Evolutionary conservation across 2,797 vertebrate genomes (phyloP).

Genomic region (Thamnophis elegans): DNA sequence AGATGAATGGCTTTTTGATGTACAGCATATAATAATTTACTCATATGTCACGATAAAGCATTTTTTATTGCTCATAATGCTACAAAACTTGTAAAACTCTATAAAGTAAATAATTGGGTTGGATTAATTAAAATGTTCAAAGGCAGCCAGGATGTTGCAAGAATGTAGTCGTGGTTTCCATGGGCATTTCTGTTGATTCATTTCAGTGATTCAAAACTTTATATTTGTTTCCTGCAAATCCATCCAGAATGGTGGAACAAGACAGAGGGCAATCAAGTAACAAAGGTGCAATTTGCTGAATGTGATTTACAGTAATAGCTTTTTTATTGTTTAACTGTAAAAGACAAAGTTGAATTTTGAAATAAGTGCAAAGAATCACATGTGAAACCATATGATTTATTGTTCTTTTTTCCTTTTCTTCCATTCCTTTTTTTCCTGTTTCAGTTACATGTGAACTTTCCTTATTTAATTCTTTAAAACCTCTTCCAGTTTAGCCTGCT

Average conservation of each 20-base stretch:
- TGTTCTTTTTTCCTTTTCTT: not conserved
- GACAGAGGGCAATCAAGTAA: constrained; percentile 14
- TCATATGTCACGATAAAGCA: constrained; percentile 1
- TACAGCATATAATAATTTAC: constrained; percentile 3
- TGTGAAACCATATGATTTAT: not conserved
- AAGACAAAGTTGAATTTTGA: not conserved
- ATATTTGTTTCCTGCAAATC: constrained; percentile 41
- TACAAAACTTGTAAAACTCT: constrained; percentile 1
- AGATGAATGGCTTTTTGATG: not conserved
- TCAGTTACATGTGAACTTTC: not conserved
- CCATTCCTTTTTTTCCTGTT: not conserved
- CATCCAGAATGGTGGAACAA: not conserved
- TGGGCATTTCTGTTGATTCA: constrained; percentile 51
- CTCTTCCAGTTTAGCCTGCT: not conserved
- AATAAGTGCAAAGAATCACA: not conserved
- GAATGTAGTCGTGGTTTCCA: constrained; percentile 29
- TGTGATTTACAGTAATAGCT: not conserved
- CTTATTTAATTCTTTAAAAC: not conserved
- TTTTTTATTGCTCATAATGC: not conserved
- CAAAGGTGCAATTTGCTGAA: not conserved
- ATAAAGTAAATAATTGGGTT: constrained; percentile 39
- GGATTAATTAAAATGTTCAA: not conserved
- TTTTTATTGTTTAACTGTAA: not conserved
- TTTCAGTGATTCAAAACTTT: constrained; percentile 55
- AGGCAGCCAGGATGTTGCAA: constrained; percentile 6